These are phyloP conservation scores for Lysandra bellargus DNA, from an alignment of 2,888 invertebrate genomes.

Conservation along the genomic window DNA sequence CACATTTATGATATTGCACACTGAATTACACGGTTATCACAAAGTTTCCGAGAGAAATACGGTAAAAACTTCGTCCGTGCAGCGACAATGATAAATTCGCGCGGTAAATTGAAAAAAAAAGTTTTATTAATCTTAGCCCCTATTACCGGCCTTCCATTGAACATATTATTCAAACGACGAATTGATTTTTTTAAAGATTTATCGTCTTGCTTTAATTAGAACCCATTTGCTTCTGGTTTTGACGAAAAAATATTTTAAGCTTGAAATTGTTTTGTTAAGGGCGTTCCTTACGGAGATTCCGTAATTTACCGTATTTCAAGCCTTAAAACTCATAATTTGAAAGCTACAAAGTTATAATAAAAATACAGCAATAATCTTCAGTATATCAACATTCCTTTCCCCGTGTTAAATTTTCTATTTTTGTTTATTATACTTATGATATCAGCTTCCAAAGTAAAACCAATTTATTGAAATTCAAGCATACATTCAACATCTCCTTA, in stretches of 20 bases:
- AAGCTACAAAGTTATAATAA: no score
- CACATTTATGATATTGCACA: slow-evolving; percentile 19
- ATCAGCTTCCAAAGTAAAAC: no score
- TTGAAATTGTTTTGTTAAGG: background rate
- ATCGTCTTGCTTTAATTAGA: slow-evolving; percentile 15
- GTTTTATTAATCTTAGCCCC: slow-evolving; percentile 29
- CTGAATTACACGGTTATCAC: slow-evolving; percentile 16
- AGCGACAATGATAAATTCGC: slow-evolving; percentile 32
- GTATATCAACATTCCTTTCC: no score
- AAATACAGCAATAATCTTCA: no score
- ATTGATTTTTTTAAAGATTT: slow-evolving; percentile 26
- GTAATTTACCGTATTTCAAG: no score
- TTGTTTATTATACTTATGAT: no score
- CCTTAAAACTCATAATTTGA: no score
- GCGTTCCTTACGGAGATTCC: no score
- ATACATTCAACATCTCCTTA: no score
- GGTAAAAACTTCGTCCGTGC: slow-evolving; percentile 24
- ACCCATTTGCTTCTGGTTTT: background rate
- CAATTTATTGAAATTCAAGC: no score
- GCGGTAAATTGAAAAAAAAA: slow-evolving; percentile 33
- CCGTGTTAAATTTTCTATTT: no score
- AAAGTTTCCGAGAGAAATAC: slow-evolving; percentile 28
- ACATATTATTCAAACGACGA: slow-evolving; percentile 21
- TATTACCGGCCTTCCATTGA: slow-evolving; percentile 26
- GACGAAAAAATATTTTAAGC: background rate